phyloP scores from a whole-genome alignment of 1,140 invertebrate species.

The Ostrea edulis region DNA sequence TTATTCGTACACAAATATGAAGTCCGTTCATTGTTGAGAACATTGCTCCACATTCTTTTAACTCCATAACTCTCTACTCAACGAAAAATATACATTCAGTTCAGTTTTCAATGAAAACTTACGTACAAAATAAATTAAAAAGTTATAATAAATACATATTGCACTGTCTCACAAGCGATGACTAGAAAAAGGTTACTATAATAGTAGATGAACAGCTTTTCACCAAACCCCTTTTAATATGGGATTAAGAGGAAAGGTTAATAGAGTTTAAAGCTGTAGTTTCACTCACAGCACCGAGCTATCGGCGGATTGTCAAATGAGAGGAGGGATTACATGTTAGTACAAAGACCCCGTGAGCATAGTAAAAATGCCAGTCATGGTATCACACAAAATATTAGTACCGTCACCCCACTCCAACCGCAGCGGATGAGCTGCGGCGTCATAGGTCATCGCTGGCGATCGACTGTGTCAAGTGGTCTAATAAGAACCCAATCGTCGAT shows the following conservation, averaged over 20 bases:
- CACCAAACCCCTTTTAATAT: background rate
- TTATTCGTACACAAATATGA: background rate
- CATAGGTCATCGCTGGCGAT: slow-evolving; percentile 35
- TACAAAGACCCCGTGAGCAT: slow-evolving; percentile 23
- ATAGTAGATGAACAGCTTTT: background rate
- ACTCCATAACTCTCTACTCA: background rate
- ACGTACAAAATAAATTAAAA: slow-evolving; percentile 10
- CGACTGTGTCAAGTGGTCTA: slow-evolving; percentile 14
- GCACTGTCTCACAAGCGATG: slow-evolving; percentile 37
- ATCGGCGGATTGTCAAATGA: slow-evolving; percentile 23
- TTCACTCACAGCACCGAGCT: background rate
- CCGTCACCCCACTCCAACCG: background rate
- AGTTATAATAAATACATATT: background rate
- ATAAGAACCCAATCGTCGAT: slow-evolving; percentile 20
- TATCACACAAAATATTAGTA: slow-evolving; percentile 1
- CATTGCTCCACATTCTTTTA: background rate
- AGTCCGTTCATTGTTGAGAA: background rate
- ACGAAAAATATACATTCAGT: background rate
- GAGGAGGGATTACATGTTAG: slow-evolving; percentile 18
- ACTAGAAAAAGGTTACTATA: slow-evolving; percentile 9
- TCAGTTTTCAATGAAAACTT: background rate
- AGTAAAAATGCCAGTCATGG: slow-evolving; percentile 36
- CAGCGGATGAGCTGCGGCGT: background rate
- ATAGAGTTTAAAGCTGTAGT: background rate
- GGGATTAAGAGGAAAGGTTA: slow-evolving; percentile 23